Conservation (phyloP, 2,113 vertebrate species). For the Genyomyrus donnyi region DNA sequence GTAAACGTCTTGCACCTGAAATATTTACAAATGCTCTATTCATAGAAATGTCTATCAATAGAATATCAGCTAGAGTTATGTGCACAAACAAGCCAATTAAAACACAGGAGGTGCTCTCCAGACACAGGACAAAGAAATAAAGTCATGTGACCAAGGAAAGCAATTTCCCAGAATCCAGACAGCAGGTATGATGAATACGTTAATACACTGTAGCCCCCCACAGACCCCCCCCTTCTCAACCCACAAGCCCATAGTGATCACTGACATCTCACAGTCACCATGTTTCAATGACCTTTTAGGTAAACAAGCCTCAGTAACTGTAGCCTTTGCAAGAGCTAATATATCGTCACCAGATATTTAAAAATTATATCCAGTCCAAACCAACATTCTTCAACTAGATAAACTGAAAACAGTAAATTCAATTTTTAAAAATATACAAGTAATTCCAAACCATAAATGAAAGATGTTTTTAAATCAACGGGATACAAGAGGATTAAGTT, state of each 20-base stretch:
- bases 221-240: not conserved
- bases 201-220: not conserved
- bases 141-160: not conserved
- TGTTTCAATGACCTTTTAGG: constrained; percentile 3
- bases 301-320: not conserved
- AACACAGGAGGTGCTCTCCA: not conserved
- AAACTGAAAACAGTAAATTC: not conserved
- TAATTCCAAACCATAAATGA: not conserved
- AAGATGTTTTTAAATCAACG: not conserved
- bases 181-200: not conserved
- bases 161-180: not conserved
- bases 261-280: not conserved
- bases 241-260: not conserved
- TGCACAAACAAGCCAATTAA: not conserved
- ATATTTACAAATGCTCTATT: constrained; percentile 1
- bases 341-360: not conserved
- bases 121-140: not conserved
- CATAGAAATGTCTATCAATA: not conserved
- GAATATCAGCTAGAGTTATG: not conserved
- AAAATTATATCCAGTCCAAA: not conserved
- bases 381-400: not conserved
- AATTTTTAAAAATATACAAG: not conserved
- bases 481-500: not conserved
- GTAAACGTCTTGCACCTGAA: not conserved
- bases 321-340: not conserved